A percentile compares a stretch with the other conserved stretches of the same genome.
phyloP scores from a whole-genome alignment of 2,888 invertebrate genomes.

The Lycaena phlaeas region DNA sequence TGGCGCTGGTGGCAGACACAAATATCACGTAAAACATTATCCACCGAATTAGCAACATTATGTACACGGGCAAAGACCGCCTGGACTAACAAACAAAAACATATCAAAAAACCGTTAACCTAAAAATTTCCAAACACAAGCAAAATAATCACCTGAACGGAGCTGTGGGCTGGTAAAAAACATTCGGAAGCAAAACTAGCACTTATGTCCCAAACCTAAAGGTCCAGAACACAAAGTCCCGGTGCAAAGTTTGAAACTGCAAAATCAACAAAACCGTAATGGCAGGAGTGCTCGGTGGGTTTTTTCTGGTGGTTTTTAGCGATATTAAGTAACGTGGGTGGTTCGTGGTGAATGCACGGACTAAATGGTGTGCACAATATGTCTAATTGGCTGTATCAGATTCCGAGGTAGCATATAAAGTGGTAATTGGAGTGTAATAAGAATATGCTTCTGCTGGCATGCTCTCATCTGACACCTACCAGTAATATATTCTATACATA shows the following conservation, averaged over 20 bases:
- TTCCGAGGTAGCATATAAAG: no score
- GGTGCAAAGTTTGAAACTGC: constrained; percentile 2
- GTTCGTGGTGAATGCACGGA: neutral
- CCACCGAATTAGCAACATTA: no score
- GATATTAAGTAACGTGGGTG: constrained; percentile 3
- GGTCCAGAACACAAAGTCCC: no score
- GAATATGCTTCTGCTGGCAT: no score
- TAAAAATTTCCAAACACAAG: constrained; percentile 8
- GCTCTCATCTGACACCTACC: no score
- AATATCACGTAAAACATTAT: no score
- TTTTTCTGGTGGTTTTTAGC: constrained; percentile 5
- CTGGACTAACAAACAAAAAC: constrained; percentile 6
- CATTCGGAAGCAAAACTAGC: neutral
- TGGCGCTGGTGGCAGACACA: no score
- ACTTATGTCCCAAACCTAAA: neutral
- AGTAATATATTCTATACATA: no score
- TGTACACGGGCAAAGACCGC: constrained; percentile 1
- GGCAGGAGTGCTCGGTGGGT: neutral
- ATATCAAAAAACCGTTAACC: constrained; percentile 8
- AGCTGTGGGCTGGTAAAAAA: constrained; percentile 5
- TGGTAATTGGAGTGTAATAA: no score
- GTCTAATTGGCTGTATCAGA: no score
- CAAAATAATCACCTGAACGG: constrained; percentile 8
- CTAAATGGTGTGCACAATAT: neutral
- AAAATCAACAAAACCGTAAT: constrained; percentile 10